phyloP scores from a whole-genome alignment of 2,888 invertebrate genomes.

The Ptychoptera albimana region DNA sequence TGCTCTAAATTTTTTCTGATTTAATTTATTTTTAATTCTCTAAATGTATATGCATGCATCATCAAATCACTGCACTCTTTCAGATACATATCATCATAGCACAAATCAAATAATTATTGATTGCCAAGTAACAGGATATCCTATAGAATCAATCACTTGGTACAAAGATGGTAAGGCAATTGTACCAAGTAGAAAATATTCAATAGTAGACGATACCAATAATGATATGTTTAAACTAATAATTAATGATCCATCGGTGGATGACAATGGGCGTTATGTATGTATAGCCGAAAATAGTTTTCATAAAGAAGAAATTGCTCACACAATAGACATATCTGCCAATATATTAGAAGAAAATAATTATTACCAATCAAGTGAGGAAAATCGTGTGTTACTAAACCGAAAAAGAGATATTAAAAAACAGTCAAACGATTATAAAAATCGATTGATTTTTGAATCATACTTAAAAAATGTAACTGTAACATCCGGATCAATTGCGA shows the following conservation, averaged over 20 bases:
- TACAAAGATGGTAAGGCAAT: constrained; percentile 47
- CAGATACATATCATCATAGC: constrained; percentile 50
- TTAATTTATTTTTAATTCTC: too few relatives aligned
- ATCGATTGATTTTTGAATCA: constrained; percentile 59
- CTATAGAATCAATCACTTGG: constrained; percentile 58
- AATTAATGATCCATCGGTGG: constrained; percentile 42
- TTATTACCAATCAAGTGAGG: constrained; percentile 10
- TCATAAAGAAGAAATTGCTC: constrained; percentile 16
- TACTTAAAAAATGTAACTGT: constrained; percentile 58
- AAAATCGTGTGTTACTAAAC: constrained; percentile 1
- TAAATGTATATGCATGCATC: too few relatives aligned
- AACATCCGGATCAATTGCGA: constrained; percentile 54
- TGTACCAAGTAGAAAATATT: constrained; percentile 36
- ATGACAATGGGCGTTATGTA: constrained; percentile 57
- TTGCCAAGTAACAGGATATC: constrained; percentile 59
- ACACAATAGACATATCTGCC: neutral
- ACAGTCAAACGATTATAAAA: constrained; percentile 32
- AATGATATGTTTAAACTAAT: constrained; percentile 55
- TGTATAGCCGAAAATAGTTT: constrained; percentile 59
- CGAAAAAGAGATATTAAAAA: neutral
- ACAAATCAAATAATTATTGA: constrained; percentile 58
- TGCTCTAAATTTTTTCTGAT: too few relatives aligned
- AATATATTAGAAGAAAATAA: constrained; percentile 6
- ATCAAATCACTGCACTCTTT: constrained; percentile 6
- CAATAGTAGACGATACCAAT: constrained; percentile 40